Percentiles rank a stretch among this genome's conserved stretches.
These are phyloP conservation scores for Formica aserva DNA, from an alignment of 2,888 invertebrate genomes.

Conservation along the genomic window DNA sequence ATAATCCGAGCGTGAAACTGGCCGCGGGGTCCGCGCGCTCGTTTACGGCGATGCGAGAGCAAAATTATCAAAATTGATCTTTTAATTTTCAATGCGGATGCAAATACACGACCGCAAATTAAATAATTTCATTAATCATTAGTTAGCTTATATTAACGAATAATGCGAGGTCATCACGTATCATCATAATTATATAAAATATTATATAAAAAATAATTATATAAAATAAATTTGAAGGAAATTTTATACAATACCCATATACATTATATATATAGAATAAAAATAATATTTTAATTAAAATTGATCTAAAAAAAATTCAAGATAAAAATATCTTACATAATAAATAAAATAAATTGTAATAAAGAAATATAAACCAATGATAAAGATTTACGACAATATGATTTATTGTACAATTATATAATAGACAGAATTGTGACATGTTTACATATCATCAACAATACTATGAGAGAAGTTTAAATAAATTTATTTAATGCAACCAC, in stretches of 20 bases:
- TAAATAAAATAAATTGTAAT: neutral
- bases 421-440: neutral
- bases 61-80: constrained; percentile 46
- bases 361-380: neutral
- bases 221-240: neutral
- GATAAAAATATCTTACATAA: no score
- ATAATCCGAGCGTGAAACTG: constrained; percentile 34
- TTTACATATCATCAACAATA: neutral
- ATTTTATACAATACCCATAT: neutral
- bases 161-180: neutral
- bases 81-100: constrained; percentile 17
- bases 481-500: neutral
- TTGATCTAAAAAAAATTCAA: neutral
- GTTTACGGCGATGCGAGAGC: neutral
- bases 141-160: neutral
- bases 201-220: neutral
- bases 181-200: neutral
- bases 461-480: neutral
- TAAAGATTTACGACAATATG: no score
- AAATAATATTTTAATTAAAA: neutral
- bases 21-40: neutral
- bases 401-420: neutral
- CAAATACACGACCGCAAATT: constrained; percentile 19
- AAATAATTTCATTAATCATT: neutral
- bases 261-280: neutral